Base-by-base conservation (phyloP, 1,140 invertebrate genomes). In the Macrobrachium rosenbergii region DNA sequence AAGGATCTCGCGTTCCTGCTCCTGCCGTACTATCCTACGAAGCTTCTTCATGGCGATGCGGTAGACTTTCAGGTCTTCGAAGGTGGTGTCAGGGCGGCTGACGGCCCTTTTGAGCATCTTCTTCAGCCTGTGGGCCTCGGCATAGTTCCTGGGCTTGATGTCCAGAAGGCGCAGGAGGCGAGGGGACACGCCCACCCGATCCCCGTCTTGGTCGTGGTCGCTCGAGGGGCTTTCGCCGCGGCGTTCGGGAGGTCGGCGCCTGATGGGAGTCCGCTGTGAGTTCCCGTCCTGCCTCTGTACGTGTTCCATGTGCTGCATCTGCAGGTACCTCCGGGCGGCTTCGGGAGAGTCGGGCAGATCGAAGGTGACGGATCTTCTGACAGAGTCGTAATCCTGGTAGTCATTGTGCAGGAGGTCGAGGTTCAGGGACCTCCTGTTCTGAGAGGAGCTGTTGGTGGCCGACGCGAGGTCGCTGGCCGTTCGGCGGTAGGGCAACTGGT, bases 11-110 rank as follows among this genome's bases (percentile, higher is more conserved):
- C 77, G 79, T 63, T 90, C 89, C 23, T 90, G 89, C 62, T 90
- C 89, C 72, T 88, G 73, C 28, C 84, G 76, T 0, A 88, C 83
- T 19, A 90, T 88, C n/a, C 83, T 63, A 21, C 89, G 60, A 0
- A 90, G 83, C 16, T 76, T 69, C 62, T 90, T 90, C 89, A 90
- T 88, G n/a, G 83, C 87, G 14, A 81, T 59, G 17, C 89, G 77
- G 23, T 90, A 90, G 11, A 85, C 83, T 52, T 90, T 90, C 28
- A 90, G 67, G 75, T 90, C 89, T 58, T 90, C 89, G 17, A 90
- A 90, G 69, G 87, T 88, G 43, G 89, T 88, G 81, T 90, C 84
- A 7, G 89, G 89, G 12, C 89, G 78, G 77, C 84, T 88, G 64
- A 90, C 87, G 2, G 87, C 83, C 17, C 87, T 75, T 75, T 87